phyloP scores from a whole-genome alignment of 2,888 invertebrate species.

The Cheilosia grossa region DNA sequence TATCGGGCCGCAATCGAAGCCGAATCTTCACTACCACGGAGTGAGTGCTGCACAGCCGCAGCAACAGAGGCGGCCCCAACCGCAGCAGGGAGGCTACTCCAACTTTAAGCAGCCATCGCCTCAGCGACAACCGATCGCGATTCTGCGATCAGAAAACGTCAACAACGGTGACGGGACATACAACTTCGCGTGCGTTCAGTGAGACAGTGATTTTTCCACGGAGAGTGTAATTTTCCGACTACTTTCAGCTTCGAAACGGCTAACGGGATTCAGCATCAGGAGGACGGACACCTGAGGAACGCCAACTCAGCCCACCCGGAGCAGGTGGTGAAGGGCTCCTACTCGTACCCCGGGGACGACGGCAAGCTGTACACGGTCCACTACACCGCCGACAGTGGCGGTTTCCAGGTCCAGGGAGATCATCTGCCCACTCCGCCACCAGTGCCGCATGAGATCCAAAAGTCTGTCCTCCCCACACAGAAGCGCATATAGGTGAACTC shows the following conservation, averaged over 20 bases:
- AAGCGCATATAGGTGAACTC: constrained; percentile 54
- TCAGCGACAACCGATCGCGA: constrained; percentile 84
- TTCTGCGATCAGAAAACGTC: constrained; percentile 85
- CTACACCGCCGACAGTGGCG: constrained; percentile 90
- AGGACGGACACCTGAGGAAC: constrained; percentile 85
- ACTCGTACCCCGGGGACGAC: constrained; percentile 86
- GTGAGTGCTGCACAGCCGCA: constrained; percentile 74
- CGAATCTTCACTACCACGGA: constrained; percentile 78
- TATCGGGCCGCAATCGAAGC: constrained; percentile 76
- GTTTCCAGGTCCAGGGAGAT: constrained; percentile 90
- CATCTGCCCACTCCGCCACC: constrained; percentile 91
- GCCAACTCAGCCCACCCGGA: constrained; percentile 85
- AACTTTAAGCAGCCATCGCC: constrained; percentile 80
- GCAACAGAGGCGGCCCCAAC: constrained; percentile 34
- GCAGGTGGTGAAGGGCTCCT: constrained; percentile 86
- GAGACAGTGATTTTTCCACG: neutral
- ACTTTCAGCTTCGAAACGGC: constrained; percentile 86
- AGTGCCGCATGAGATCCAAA: constrained; percentile 84
- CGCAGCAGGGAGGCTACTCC: constrained; percentile 12
- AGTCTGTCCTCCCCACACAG: constrained; percentile 54
- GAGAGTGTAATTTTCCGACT: neutral
- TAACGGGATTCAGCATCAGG: constrained; percentile 86
- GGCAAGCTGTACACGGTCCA: constrained; percentile 86
- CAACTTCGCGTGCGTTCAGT: constrained; percentile 85
- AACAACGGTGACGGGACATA: constrained; percentile 87